Evolutionary conservation across 2,888 invertebrate genomes (phyloP).

Genomic region (Molanna angustata): DNA sequence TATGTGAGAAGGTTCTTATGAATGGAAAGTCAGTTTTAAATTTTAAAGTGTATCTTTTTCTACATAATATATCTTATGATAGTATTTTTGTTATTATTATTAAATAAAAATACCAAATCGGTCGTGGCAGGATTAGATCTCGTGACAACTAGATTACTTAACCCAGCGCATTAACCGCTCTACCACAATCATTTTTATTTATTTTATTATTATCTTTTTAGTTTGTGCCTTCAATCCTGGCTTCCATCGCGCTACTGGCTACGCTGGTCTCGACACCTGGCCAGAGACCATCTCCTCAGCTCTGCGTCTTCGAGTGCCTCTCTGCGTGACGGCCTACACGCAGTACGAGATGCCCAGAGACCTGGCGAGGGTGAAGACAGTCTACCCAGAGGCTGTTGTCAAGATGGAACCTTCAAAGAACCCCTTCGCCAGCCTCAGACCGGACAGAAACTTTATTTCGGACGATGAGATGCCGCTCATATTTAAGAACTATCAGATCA

Average conservation of each 20-base stretch:
- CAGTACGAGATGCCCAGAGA: slow-evolving; percentile 64
- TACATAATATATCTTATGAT: too few relatives aligned
- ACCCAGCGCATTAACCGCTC: too few relatives aligned
- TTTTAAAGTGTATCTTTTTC: too few relatives aligned
- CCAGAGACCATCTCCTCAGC: slow-evolving; percentile 59
- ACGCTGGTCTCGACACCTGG: slow-evolving; percentile 64
- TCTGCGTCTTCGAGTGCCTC: slow-evolving; percentile 55
- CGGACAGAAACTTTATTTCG: slow-evolving; percentile 72
- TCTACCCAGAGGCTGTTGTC: slow-evolving; percentile 45
- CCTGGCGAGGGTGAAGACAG: slow-evolving; percentile 54
- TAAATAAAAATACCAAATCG: too few relatives aligned
- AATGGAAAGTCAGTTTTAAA: too few relatives aligned
- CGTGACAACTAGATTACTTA: too few relatives aligned
- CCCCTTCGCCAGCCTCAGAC: slow-evolving; percentile 65
- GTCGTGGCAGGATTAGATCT: too few relatives aligned
- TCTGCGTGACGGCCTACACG: slow-evolving; percentile 67
- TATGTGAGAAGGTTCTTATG: too few relatives aligned
- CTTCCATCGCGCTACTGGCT: slow-evolving; percentile 64
- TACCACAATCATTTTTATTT: too few relatives aligned
- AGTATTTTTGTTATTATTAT: too few relatives aligned
- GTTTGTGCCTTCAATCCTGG: slow-evolving; percentile 73
- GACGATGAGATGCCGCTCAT: slow-evolving; percentile 68
- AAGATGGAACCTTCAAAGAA: slow-evolving; percentile 58
- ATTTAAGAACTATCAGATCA: slow-evolving; percentile 68
- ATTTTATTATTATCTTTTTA: slow-evolving; percentile 38